Conservation (phyloP, 2,113 vertebrate genomes). For the Erythrocercus mccallii region DNA sequence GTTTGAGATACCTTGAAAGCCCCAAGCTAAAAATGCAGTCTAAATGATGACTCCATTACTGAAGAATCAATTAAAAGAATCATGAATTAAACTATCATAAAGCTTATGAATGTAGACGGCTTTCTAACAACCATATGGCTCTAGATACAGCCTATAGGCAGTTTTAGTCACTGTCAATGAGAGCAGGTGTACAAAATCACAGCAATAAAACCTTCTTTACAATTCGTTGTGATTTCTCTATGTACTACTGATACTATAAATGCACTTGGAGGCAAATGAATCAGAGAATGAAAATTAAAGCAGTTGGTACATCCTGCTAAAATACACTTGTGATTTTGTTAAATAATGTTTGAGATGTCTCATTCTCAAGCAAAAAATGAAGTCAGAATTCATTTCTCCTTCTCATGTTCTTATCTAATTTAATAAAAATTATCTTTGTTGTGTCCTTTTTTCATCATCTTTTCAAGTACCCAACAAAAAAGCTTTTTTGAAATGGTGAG, state of each 20-base stretch:
- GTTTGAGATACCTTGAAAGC: neutral
- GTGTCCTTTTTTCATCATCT: neutral
- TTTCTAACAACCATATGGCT: neutral
- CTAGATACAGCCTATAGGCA: neutral
- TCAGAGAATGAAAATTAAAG: conserved; percentile 32
- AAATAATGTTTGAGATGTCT: neutral
- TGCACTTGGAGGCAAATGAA: conserved; percentile 46
- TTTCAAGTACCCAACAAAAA: neutral
- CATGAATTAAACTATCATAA: conserved; percentile 31
- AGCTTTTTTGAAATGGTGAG: neutral
- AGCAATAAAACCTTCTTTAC: neutral
- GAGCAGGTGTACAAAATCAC: conserved; percentile 21
- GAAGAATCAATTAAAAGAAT: neutral
- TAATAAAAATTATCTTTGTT: neutral
- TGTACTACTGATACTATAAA: conserved; percentile 21
- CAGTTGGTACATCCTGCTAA: conserved; percentile 16
- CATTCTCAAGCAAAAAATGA: neutral
- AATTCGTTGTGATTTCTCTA: conserved; percentile 33
- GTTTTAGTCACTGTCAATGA: conserved; percentile 25
- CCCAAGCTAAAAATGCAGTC: neutral
- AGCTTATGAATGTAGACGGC: neutral
- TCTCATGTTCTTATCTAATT: neutral
- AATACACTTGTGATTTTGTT: conserved; percentile 30
- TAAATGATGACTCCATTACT: neutral
- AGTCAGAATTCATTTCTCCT: neutral